Conservation (phyloP, 1,140 invertebrate species). For the Cotesia vestalis region DNA sequence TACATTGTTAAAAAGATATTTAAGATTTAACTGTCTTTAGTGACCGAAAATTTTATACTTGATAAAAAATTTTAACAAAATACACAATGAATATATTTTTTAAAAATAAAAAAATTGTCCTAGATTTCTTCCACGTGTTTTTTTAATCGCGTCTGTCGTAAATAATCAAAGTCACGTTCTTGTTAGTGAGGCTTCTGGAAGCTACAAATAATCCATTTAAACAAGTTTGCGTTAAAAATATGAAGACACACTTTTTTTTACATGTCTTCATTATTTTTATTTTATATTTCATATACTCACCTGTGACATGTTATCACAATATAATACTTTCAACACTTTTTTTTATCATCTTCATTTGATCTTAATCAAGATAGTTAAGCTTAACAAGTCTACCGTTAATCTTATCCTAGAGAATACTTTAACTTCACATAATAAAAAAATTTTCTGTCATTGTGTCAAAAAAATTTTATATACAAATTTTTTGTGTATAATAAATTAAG, state of each 20-base stretch:
- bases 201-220: slow-evolving; percentile 7
- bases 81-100: neutral
- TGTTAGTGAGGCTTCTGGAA: neutral
- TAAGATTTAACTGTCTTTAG: no score
- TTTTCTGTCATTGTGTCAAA: no score
- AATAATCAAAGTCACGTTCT: slow-evolving; percentile 14
- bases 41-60: neutral
- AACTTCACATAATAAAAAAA: no score
- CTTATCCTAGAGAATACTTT: no score
- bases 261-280: neutral
- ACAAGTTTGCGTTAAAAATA: neutral
- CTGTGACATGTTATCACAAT: no score
- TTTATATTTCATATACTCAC: neutral
- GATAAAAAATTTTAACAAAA: neutral
- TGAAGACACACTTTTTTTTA: slow-evolving; percentile 1
- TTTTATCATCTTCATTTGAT: no score
- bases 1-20: no score
- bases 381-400: no score
- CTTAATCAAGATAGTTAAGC: no score
- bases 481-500: no score
- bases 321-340: no score
- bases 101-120: neutral
- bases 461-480: no score
- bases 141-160: neutral
- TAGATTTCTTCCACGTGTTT: slow-evolving; percentile 5